phyloP scores from a whole-genome alignment of 2,888 invertebrate species.

The Hypomecis punctinalis region DNA sequence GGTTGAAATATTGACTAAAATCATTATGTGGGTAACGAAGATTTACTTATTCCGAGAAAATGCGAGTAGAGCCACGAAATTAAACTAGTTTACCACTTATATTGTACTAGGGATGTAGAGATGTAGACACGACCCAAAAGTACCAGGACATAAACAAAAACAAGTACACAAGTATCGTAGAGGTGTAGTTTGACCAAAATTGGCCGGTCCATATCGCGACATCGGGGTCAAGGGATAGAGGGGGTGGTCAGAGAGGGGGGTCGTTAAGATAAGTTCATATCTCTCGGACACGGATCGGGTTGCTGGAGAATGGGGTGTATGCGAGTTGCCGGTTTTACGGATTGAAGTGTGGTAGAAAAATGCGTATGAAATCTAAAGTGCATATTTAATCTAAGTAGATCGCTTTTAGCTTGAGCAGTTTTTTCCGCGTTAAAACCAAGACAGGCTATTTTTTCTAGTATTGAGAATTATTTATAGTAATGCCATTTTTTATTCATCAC shows the following conservation, averaged over 20 bases:
- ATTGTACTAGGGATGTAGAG: background rate
- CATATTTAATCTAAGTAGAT: no score
- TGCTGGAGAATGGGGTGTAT: constrained; percentile 62
- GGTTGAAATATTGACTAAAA: no score
- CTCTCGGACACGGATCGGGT: constrained; percentile 73
- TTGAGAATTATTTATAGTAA: no score
- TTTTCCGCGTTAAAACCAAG: no score
- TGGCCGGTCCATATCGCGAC: constrained; percentile 72
- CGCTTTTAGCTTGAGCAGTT: no score
- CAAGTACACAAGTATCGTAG: constrained; percentile 59
- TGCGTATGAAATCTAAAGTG: background rate
- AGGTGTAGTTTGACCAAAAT: constrained; percentile 74
- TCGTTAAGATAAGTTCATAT: constrained; percentile 80
- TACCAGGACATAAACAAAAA: constrained; percentile 59
- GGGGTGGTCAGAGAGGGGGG: constrained; percentile 50
- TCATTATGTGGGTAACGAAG: no score
- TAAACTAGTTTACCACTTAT: no score
- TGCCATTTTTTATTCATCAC: no score
- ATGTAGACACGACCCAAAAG: constrained; percentile 22
- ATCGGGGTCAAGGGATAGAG: constrained; percentile 35
- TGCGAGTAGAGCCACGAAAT: background rate
- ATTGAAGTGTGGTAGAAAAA: background rate
- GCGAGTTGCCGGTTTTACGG: constrained; percentile 42
- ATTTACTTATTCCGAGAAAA: background rate
- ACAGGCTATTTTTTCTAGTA: no score